Percentiles rank a stretch among this genome's conserved stretches.
These are phyloP conservation scores for Acanthoscelides obtectus DNA, from an alignment of 2,888 invertebrate genomes.

Conservation along the genomic window DNA sequence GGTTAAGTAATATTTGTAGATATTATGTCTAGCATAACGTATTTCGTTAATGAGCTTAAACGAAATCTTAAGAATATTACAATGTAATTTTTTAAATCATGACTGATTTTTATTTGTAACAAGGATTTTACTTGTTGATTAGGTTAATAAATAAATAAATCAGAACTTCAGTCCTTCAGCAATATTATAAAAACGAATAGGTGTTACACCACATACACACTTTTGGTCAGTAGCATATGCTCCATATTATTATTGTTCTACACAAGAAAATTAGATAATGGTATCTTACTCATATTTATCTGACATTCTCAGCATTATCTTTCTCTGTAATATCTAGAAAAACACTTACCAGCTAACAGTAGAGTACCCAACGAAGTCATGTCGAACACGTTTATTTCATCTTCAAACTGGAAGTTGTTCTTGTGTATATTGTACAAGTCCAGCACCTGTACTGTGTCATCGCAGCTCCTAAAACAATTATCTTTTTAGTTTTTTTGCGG, in stretches of 20 bases:
- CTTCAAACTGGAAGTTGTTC: slow-evolving; percentile 30
- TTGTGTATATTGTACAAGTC: slow-evolving; percentile 34
- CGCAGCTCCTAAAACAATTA: slow-evolving; percentile 3
- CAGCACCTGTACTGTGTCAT: slow-evolving; percentile 30
- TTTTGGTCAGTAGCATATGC: not conserved
- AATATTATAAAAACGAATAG: too few species aligned
- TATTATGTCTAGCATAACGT: too few species aligned
- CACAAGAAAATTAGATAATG: not conserved
- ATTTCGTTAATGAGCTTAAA: too few species aligned
- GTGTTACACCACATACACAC: too few species aligned
- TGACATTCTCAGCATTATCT: not conserved
- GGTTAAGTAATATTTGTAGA: too few species aligned
- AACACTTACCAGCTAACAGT: slow-evolving; percentile 36
- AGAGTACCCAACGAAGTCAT: slow-evolving; percentile 39
- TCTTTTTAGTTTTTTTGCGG: not conserved
- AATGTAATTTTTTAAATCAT: too few species aligned
- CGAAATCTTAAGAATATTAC: too few species aligned
- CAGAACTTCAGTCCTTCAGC: too few species aligned
- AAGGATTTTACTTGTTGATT: too few species aligned
- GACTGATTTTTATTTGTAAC: too few species aligned
- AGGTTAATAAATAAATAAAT: too few species aligned
- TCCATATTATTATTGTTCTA: not conserved
- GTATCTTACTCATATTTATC: not conserved
- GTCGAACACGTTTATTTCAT: slow-evolving; percentile 32
- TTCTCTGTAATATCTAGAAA: not conserved